Percentiles rank a stretch among this genome's conserved stretches.
These are phyloP conservation scores for Muschampia plurimacula DNA, from an alignment of 2,888 invertebrate genomes.

Conservation along the genomic window DNA sequence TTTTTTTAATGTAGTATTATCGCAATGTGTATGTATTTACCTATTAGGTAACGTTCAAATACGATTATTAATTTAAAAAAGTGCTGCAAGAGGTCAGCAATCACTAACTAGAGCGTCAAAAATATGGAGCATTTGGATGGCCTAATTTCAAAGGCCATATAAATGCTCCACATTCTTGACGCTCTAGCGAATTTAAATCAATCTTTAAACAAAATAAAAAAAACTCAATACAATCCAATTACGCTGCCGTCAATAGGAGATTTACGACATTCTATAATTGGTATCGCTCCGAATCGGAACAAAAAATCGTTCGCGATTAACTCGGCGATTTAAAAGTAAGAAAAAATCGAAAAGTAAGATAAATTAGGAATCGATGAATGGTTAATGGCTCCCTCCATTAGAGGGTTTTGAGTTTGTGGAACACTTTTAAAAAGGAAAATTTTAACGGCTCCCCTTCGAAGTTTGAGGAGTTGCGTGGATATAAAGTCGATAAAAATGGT, in stretches of 20 bases:
- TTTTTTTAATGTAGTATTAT: no score
- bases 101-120: background rate
- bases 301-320: constrained; percentile 60
- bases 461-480: constrained; percentile 53
- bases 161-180: constrained; percentile 1
- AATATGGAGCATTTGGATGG: background rate
- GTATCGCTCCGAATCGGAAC: constrained; percentile 63
- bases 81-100: background rate
- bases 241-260: constrained; percentile 49
- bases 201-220: constrained; percentile 29
- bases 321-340: constrained; percentile 70
- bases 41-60: background rate
- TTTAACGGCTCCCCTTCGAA: constrained; percentile 71
- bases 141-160: background rate
- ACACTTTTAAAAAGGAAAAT: constrained; percentile 68
- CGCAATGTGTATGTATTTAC: no score
- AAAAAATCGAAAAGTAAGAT: constrained; percentile 79
- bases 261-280: constrained; percentile 66
- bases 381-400: constrained; percentile 81
- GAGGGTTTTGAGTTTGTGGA: constrained; percentile 73
- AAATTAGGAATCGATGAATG: constrained; percentile 83
- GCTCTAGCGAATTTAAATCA: constrained; percentile 28
- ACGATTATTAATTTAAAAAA: background rate
- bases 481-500: background rate
- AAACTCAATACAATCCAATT: constrained; percentile 35